Base-by-base conservation (phyloP, 2,797 vertebrate genomes). In the Peromyscus aztecus region DNA sequence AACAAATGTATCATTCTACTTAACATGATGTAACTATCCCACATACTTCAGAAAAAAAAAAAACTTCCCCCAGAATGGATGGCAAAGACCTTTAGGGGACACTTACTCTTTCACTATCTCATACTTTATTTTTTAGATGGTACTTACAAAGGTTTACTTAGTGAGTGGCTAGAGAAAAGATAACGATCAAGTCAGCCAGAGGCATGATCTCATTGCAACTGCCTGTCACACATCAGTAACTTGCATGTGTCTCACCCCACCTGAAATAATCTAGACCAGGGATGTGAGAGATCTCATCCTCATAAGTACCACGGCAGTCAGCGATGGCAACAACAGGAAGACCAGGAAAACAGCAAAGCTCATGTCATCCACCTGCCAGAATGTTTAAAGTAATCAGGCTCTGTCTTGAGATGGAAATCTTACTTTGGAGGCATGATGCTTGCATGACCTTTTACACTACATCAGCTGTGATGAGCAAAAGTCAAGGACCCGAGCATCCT, bases 301-400 rank as follows among this genome's bases (percentile, higher is more conserved):
- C 46, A 89, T 43, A 67, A 75, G 89, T 76, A 34, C n/a, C 84
- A 87, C 17, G 85, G 86, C 80, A 97, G 87, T 40, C 80, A 93
- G 81, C 85, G 80, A 96, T 59, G 67, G 90, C 63, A 96, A 76
- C 83, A 92, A 93, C 17, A 59, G 89, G 90, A 94, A 97, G 91
- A 96, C 77, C 73, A 95, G 93, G 75, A 96, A 95, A 94, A 97
- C 84, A 91, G 57, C 61, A 91, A 92, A 92, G 57, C 78, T 91
- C 65, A 17, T 83, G 73, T 90, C 93, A 94, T 83, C 96, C 89
- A 95, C 65, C 46, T 59, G 75, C 67, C 52, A 46, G 73, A 96
- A 87, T 85, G 94, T 77, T 89, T 94, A 90, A 94, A 80, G 67
- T 91, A 92, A 97, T 97, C 52, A 90, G 77, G 92, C 71, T 94